phyloP scores from a whole-genome alignment of 2,888 invertebrate genomes.

The Cylindroiulus punctatus region DNA sequence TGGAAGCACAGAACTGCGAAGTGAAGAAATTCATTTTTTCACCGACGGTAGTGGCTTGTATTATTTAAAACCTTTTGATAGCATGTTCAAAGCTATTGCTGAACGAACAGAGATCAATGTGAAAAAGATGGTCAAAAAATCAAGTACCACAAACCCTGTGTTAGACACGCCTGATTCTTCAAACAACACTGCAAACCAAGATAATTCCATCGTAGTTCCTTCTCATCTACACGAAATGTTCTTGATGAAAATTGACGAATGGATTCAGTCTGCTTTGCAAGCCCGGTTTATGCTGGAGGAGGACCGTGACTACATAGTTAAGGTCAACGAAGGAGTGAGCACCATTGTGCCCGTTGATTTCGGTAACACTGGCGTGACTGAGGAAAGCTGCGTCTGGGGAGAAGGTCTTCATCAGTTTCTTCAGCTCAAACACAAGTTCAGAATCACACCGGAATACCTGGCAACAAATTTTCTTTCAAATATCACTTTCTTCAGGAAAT shows the following conservation, averaged over 20 bases:
- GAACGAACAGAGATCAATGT: neutral
- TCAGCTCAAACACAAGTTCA: conserved; percentile 65
- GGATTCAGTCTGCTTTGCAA: conserved; percentile 60
- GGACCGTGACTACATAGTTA: conserved; percentile 62
- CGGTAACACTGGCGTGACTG: conserved; percentile 65
- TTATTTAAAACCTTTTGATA: neutral
- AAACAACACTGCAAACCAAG: neutral
- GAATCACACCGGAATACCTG: conserved; percentile 63
- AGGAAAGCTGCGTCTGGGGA: conserved; percentile 64
- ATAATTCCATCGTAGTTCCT: neutral
- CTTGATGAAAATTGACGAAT: conserved; percentile 60
- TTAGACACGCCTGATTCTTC: neutral
- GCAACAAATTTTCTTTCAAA: conserved; percentile 66
- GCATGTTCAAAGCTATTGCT: neutral
- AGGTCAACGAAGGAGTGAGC: conserved; percentile 59
- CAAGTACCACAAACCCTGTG: neutral
- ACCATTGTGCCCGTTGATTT: conserved; percentile 58
- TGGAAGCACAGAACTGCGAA: neutral
- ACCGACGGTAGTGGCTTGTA: neutral
- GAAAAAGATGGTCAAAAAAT: neutral
- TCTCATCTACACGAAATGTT: conserved; percentile 1
- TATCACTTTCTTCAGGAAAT: conserved; percentile 62
- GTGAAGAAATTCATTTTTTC: conserved; percentile 5
- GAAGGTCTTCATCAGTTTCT: conserved; percentile 66
- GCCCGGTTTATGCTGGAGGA: conserved; percentile 63